Base-by-base conservation (phyloP, 2,797 vertebrate species). In the Rhabdophis nuchalis region DNA sequence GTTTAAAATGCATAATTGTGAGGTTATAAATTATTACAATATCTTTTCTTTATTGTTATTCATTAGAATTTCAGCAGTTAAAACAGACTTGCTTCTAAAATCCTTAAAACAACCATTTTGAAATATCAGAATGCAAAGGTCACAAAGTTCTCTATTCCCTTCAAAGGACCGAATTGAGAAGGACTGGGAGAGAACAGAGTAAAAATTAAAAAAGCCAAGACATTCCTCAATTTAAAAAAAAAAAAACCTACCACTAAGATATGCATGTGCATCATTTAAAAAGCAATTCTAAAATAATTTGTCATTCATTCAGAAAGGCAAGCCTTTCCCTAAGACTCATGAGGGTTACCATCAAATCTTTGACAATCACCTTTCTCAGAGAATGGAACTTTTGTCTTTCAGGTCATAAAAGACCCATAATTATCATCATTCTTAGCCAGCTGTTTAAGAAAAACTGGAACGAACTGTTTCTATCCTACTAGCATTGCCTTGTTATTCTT, bases 401-500 rank as follows among this genome's bases (percentile, higher is more conserved):
- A 87, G 53, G 25, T 56, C 13, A 58, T 20, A 41, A 92, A 89
- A 46, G 52, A 23, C 11, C 64, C 77, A 60, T 60, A 60, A 16
- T 77, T 52, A 61, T 32, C 27, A 50, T 27, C 1, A 87, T 57
- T 18, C 46, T 0, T 1, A 0, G 2, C 12, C 0, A 53, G 1
- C 56, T 0, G 77, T 25, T 1, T 82, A 54, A 32, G 27, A 36
- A 54, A 77, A 90, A 87, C 3, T 56, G 52, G 41, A 58, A 58
- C 53, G 23, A 60, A 85, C 11, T 88, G 18, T 50, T 25, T 61
- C 50, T 12, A 3, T 20, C 41, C 1, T n/a, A 29, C 36, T 8
- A 41, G 29, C 53, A 16, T 90, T 91, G 60, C 90, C 92, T 86
- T 95, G 92, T 11, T 77, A 7, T 27, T 1, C 77, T 87, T 53